Conservation (phyloP, 1,140 invertebrate species). For the Brachionus angularis region DNA sequence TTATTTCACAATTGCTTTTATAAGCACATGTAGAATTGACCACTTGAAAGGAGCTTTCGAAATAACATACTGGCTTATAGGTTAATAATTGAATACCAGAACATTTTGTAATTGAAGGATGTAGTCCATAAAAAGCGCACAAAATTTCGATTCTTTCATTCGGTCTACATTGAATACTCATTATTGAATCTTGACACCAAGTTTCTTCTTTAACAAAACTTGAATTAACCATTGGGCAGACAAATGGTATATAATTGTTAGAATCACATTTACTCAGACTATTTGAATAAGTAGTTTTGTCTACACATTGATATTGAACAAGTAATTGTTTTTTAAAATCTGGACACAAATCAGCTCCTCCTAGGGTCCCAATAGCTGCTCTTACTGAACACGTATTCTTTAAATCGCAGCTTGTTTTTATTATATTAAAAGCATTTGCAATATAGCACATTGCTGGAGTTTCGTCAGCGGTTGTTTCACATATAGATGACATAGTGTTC, state of each 20-base stretch:
- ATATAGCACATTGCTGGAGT: not conserved
- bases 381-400: constrained; percentile 2
- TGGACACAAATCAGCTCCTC: constrained; percentile 13
- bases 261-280: constrained; percentile 1
- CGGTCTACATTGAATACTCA: constrained; percentile 14
- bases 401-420: not conserved
- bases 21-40: not conserved
- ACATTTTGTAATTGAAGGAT: constrained; percentile 26
- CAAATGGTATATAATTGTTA: not conserved
- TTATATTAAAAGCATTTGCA: not conserved
- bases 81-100: not conserved
- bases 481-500: not conserved
- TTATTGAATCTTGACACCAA: constrained; percentile 31
- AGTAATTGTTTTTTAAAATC: constrained; percentile 11
- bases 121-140: constrained; percentile 36
- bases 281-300: not conserved
- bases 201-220: not conserved
- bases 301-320: constrained; percentile 37
- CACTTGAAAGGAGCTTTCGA: not conserved
- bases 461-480: not conserved
- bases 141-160: constrained; percentile 12
- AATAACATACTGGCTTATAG: constrained; percentile 35
- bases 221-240: constrained; percentile 1
- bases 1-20: constrained; percentile 2
- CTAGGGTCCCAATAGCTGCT: not conserved